phyloP scores from a whole-genome alignment of 2,888 invertebrate genomes.

The Agrochola lota region DNA sequence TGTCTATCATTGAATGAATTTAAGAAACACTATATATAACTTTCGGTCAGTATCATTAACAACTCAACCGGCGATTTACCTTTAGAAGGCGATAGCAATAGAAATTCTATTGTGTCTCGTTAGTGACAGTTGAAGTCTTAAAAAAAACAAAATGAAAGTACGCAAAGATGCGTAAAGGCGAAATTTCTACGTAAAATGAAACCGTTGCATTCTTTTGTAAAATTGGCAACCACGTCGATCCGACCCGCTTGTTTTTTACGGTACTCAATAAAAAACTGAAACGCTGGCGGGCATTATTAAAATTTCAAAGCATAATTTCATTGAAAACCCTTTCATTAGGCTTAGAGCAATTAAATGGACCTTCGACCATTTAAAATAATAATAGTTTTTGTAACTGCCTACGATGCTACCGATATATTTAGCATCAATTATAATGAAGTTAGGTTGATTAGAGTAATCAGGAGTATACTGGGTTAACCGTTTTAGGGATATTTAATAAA shows the following conservation, averaged over 20 bases:
- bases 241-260: slow-evolving; percentile 13
- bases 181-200: too few relatives aligned
- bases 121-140: too few relatives aligned
- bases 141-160: too few relatives aligned
- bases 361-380: slow-evolving; percentile 57
- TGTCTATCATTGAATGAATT: too few relatives aligned
- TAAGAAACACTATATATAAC: too few relatives aligned
- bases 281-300: slow-evolving; percentile 62
- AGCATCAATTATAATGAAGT: slow-evolving; percentile 29
- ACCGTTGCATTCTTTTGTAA: background rate
- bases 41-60: too few relatives aligned
- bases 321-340: slow-evolving; percentile 70
- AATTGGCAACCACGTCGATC: background rate
- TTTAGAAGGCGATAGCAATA: too few relatives aligned
- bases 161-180: too few relatives aligned
- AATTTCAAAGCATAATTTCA: slow-evolving; percentile 72
- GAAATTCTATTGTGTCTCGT: too few relatives aligned
- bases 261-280: slow-evolving; percentile 38
- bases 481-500: background rate
- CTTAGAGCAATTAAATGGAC: slow-evolving; percentile 62
- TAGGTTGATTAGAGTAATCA: background rate
- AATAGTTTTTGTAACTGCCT: slow-evolving; percentile 41
- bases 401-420: slow-evolving; percentile 18
- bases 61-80: too few relatives aligned
- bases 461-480: too few relatives aligned